Base-by-base conservation (phyloP, 2,888 invertebrate species). In the Prosapia bicincta region DNA sequence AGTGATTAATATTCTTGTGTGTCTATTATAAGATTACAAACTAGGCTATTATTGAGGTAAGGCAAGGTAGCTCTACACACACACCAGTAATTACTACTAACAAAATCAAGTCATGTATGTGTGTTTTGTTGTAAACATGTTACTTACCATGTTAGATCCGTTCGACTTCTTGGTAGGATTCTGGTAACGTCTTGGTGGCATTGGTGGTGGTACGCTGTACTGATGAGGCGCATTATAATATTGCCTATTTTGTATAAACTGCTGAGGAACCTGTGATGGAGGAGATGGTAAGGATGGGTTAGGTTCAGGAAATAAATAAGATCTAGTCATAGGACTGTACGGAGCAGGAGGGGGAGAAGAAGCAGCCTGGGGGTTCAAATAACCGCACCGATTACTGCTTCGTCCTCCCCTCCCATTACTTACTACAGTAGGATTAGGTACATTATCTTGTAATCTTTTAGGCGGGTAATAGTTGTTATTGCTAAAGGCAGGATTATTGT, bases 401-500 rank as follows among this genome's bases (percentile, higher is more conserved):
- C 54, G 6, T 54, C 54, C 54, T 54, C 54, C 13, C 7, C 54
- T 13, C 2, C 54, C 20, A 13, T 13, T 54, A 2, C 10, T 10
- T 10, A 54, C 3, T 10, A 13, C 3, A 9, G 3, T 54, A 54
- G 20, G 54, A 20, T 13, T 54, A 54, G 54, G 54, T 20, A 20
- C n/a, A 54, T 20, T n/a, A 54, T 54, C 54, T 20, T n/a, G 54
- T 20, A 54, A 20, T 54, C 54, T 54, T 54, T 54, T 54, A 54
- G 54, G 54, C 3, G n/a, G 54, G 65, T 78, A 72, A 32, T 76
- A 72, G 23, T 78, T 78, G 25, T 78, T 74, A 68, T 78, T 78
- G 26, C 70, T 73, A 32, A 70, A 66, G 25, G 75, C 69, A n/a
- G 77, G 30, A 73, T 78, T 78, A 70, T 78, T 78, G 67, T 78